Evolutionary conservation across 2,888 invertebrate species (phyloP), one percentile per base, ranked within the genome.

Genomic region (Polietes domitor): DNA sequence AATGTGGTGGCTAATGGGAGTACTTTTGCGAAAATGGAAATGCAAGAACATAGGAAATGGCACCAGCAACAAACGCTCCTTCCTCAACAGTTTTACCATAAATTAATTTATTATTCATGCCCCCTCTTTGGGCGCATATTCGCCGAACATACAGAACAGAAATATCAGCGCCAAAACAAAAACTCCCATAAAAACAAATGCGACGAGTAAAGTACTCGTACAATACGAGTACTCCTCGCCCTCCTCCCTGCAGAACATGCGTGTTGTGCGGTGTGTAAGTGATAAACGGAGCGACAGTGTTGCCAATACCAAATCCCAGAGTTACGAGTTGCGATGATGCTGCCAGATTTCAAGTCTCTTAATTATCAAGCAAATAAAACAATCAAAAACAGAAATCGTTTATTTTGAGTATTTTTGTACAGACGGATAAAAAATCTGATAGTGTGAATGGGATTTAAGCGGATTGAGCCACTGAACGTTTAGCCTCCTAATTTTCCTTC

Each of bases 41-140:
- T 63, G 50, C n/a, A 19, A 10, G 37, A 65, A 41, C n/a, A 37
- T 63, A 21, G 65, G 37, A 58, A 63, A 37, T n/a, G 28, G 19
- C 63, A 43, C 21, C 24, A 68, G 24, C 68, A 12, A 24, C 47
- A 43, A 70, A 55, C 63, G 63, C 70, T 74, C 37, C 37, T 37
- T n/a, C 74, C 53, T 63, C 74, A 71, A 15, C 19, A 19, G 17
- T 21, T 68, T 43, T 43, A 24, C 24, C 68, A 43, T 68, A 68
- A 21, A 68, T 55, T 82, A 68, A 71, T 75, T 73, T 77, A 72
- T 73, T 82, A 68, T 81, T 72, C 65, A 76, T 75, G 32, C 47
- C 28, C 41, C 2, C 73, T 53, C 55, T 65, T 55, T 53, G 43
- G 17, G 17, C 17, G 10, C 10, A 17, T 21, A 53, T 21, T 53